phyloP scores from a whole-genome alignment of 2,113 vertebrate species.

The Rhadina sibilatrix region DNA sequence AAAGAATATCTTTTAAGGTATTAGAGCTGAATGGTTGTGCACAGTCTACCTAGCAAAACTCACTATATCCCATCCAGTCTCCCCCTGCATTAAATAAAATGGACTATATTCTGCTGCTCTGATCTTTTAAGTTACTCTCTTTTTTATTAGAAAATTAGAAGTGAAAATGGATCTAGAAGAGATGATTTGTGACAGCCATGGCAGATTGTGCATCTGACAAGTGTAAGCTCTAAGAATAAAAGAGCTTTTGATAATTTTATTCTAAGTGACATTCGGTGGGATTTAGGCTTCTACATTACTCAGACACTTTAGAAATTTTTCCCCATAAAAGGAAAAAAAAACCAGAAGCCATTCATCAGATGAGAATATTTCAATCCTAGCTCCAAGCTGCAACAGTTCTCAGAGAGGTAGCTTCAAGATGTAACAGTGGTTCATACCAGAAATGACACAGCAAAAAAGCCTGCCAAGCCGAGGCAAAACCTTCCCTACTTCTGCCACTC shows the following conservation, averaged over 20 bases:
- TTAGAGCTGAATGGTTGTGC: background rate
- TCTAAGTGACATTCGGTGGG: slow-evolving; percentile 36
- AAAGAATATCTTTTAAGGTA: slow-evolving; percentile 11
- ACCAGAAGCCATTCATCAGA: slow-evolving; percentile 36
- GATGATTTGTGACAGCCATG: slow-evolving; percentile 52
- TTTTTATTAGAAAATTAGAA: slow-evolving; percentile 50
- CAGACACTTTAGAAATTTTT: slow-evolving; percentile 39
- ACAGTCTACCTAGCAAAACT: background rate
- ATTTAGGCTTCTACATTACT: slow-evolving; percentile 31
- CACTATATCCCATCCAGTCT: background rate
- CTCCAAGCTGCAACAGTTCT: background rate
- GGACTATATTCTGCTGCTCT: background rate
- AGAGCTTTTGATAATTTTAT: slow-evolving; percentile 59
- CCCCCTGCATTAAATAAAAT: background rate
- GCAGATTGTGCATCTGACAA: slow-evolving; percentile 56
- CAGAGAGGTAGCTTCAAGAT: background rate
- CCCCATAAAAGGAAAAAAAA: slow-evolving; percentile 16
- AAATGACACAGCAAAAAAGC: slow-evolving; percentile 35
- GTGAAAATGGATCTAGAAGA: slow-evolving; percentile 44
- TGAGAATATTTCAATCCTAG: slow-evolving; percentile 13
- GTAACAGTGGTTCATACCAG: background rate
- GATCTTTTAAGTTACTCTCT: background rate
- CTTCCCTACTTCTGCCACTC: background rate
- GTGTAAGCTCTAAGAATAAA: slow-evolving; percentile 60
- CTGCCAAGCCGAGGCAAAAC: background rate